phyloP scores from a whole-genome alignment of 2,888 invertebrate genomes.

The Luffia ferchaultella region DNA sequence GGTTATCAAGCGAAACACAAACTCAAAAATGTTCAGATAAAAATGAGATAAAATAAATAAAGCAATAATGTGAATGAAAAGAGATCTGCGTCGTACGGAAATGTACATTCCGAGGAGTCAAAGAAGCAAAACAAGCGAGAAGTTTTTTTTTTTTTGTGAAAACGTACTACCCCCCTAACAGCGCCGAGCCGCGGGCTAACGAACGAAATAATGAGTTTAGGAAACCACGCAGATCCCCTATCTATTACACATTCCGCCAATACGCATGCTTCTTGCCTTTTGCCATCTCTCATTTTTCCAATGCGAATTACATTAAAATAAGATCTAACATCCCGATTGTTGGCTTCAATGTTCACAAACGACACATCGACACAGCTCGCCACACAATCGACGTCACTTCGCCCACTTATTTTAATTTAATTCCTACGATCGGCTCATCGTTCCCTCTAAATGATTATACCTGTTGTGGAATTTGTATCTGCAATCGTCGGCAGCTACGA shows the following conservation, averaged over 20 bases:
- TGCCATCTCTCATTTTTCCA: slow-evolving; percentile 28
- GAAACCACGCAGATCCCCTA: slow-evolving; percentile 44
- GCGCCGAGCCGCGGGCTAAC: slow-evolving; percentile 15
- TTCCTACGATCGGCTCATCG: slow-evolving; percentile 35
- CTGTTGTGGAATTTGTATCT: slow-evolving; percentile 95
- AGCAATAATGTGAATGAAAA: slow-evolving; percentile 41
- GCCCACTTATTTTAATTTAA: slow-evolving; percentile 61
- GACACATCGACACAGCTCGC: slow-evolving; percentile 17
- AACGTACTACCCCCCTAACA: slow-evolving; percentile 3
- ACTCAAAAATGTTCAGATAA: neutral
- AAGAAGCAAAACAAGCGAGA: neutral
- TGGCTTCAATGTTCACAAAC: neutral
- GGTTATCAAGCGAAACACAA: neutral
- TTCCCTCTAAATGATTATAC: slow-evolving; percentile 57
- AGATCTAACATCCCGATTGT: slow-evolving; percentile 29
- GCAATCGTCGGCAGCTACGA: slow-evolving; percentile 96
- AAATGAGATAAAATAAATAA: no score
- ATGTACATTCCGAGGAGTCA: slow-evolving; percentile 2
- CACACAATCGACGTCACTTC: slow-evolving; percentile 23
- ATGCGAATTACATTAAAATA: slow-evolving; percentile 60
- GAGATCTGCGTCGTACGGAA: slow-evolving; percentile 45
- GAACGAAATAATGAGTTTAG: slow-evolving; percentile 19
- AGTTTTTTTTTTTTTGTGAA: neutral
- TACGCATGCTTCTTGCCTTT: slow-evolving; percentile 77
- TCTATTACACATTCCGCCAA: slow-evolving; percentile 29